Conservation (phyloP, 1,140 invertebrate genomes). For the Cardiocondyla obscurior region DNA sequence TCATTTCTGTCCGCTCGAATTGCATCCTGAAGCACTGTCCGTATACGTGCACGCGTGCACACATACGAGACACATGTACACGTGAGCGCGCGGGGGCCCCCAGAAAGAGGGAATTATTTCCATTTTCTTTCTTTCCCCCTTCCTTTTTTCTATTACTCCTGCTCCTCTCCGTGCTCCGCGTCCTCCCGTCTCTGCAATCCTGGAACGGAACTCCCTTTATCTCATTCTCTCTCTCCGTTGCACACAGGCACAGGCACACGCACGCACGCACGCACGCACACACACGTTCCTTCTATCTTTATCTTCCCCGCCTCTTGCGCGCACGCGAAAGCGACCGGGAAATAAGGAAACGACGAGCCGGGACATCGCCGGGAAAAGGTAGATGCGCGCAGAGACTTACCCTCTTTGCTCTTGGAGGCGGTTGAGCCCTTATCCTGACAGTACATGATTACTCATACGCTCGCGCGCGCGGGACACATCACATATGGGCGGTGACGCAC, state of each 20-base stretch:
- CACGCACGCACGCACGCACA: neutral
- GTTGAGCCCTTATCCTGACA: constrained; percentile 78
- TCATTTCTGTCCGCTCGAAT: neutral
- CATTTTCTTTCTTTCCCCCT: constrained; percentile 1
- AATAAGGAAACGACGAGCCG: constrained; percentile 29
- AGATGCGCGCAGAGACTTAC: constrained; percentile 63
- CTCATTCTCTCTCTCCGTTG: neutral
- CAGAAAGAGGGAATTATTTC: neutral
- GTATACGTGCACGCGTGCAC: neutral
- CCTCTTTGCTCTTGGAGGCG: constrained; percentile 77
- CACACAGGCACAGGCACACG: neutral
- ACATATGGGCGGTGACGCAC: constrained; percentile 80
- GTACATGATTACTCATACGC: constrained; percentile 80
- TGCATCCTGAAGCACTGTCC: neutral
- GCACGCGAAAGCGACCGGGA: constrained; percentile 4
- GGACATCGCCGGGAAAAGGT: neutral
- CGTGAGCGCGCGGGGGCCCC: neutral
- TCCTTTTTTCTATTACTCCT: constrained; percentile 31
- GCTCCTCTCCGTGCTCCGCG: constrained; percentile 19
- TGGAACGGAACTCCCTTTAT: constrained; percentile 48
- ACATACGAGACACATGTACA: neutral
- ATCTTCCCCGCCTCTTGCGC: constrained; percentile 43
- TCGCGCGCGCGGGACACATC: constrained; percentile 72
- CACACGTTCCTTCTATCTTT: neutral
- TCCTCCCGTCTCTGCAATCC: constrained; percentile 8